phyloP scores from a whole-genome alignment of 2,113 vertebrate genomes.

The Brachypodius melanocephalos region DNA sequence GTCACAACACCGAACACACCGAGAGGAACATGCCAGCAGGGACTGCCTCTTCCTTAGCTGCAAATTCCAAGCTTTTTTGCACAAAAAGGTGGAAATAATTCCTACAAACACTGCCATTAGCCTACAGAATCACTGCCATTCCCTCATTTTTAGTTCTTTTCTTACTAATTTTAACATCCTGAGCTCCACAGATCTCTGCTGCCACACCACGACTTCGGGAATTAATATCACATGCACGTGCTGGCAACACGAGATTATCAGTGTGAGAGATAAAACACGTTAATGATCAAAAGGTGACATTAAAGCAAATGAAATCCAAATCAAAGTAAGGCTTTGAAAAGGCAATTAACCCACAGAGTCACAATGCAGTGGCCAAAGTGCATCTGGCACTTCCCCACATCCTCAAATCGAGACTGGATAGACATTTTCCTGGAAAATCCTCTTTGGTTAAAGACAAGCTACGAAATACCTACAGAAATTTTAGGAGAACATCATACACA shows the following conservation, averaged over 20 bases:
- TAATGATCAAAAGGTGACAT: neutral
- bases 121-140: neutral
- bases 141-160: neutral
- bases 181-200: neutral
- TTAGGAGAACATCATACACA: neutral
- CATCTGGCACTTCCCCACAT: neutral
- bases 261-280: neutral
- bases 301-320: neutral
- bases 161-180: neutral
- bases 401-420: neutral
- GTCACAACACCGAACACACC: rapidly evolving
- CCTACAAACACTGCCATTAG: neutral
- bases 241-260: neutral
- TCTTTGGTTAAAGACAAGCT: neutral
- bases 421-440: neutral
- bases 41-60: neutral
- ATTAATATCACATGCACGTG: neutral
- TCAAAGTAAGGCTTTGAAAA: neutral
- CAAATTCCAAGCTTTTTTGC: neutral
- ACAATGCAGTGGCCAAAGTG: neutral
- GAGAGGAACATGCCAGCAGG: rapidly evolving
- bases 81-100: neutral
- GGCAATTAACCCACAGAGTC: neutral
- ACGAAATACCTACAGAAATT: rapidly evolving
- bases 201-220: neutral